Conservation (phyloP, 2,113 vertebrate species). For the Eudorcas thomsonii region DNA sequence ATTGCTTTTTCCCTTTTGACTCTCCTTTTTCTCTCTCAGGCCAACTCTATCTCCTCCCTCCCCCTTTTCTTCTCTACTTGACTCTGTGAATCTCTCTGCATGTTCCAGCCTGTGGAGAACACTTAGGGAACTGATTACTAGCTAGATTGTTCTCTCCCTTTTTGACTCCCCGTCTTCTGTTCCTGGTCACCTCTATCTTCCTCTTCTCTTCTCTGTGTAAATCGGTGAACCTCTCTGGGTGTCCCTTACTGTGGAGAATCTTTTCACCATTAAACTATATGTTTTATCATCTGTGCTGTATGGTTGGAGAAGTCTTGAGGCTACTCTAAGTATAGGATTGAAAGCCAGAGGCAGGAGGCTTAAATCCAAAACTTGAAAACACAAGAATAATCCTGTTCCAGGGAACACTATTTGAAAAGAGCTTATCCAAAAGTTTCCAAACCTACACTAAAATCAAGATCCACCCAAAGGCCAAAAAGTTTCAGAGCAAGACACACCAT, state of each 20-base stretch:
- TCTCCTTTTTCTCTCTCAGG: neutral
- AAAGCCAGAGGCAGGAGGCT: neutral
- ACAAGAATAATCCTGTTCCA: neutral
- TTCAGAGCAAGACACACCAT: neutral
- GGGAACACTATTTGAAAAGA: neutral
- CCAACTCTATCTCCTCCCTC: neutral
- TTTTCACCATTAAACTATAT: neutral
- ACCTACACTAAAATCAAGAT: neutral
- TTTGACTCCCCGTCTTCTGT: neutral
- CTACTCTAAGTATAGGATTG: neutral
- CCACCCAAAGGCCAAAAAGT: neutral
- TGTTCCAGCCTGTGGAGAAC: neutral
- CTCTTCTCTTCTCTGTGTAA: neutral
- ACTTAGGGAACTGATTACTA: neutral
- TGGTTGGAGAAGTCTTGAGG: neutral
- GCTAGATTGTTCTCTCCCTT: neutral
- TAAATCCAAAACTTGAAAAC: neutral
- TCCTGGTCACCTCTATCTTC: neutral
- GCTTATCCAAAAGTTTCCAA: neutral
- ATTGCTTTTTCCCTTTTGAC: neutral
- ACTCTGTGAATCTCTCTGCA: neutral
- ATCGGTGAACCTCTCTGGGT: neutral
- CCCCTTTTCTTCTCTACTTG: neutral
- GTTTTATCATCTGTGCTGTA: neutral
- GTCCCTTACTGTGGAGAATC: neutral